Evolutionary conservation across 2,797 vertebrate genomes (phyloP), one percentile per base, ranked within the genome.

Genomic region (Hemitrygon akajei): DNA sequence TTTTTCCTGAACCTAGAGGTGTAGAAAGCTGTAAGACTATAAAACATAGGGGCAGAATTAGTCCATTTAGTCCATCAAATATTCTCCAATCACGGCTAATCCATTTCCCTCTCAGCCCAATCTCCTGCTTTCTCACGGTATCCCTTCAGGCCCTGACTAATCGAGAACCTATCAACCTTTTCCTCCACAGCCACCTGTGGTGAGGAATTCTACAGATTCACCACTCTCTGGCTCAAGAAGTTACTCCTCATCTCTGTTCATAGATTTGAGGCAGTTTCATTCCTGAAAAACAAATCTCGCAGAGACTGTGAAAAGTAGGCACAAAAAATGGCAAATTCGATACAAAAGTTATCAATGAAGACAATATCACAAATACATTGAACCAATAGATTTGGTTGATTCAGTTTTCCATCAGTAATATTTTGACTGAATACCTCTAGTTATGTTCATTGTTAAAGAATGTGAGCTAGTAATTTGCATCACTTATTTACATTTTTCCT

Each of bases 351-450:
- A 76, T 93, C 40, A 93, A 76, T 75, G 34, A 93, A 47, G 37
- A 93, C 89, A 93, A 76, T 93, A 76, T 93, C 73, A 93, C 91
- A 93, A 76, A 76, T 27, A 3, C 3, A 18, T 40, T 76, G 25
- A 93, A 93, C 5, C 34, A 56, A 56, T 93, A 56, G 37, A 58
- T 93, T 93, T 16, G 27, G 40, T 56, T 56, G 40, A 93, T 73
- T 56, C 25, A n/a, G 58, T 93, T 93, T 14, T 76, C 69, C 2
- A 12, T 40, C 37, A 73, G 73, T 75, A 30, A 27, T 22, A 92
- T 58, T 93, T 5, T 76, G 91, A 76, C 25, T 93, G 71, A 56
- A 76, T 76, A 75, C 40, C 25, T 16, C 73, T 93, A 47, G 40
- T 40, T 27, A 75, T 73, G 91, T 71, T 56, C 20, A 9, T 75